Percentiles rank a stretch among this genome's conserved stretches.
Conservation (phyloP, 1,140 invertebrate species). For the Orussus abietinus region DNA sequence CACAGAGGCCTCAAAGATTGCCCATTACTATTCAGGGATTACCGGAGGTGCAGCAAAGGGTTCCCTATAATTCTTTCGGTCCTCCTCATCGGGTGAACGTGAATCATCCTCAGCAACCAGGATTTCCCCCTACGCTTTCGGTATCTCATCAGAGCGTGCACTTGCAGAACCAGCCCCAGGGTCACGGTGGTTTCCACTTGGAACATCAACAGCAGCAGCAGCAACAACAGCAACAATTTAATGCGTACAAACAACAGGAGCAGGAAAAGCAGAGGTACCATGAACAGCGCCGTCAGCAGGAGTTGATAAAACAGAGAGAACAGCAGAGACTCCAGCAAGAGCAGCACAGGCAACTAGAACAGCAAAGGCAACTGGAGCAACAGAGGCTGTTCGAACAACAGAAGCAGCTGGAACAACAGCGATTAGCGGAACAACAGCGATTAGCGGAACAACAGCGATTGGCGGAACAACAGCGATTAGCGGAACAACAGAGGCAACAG, state of each 20-base stretch:
- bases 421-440: constrained; percentile 27
- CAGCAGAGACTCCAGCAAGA: constrained; percentile 36
- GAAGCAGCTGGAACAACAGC: constrained; percentile 20
- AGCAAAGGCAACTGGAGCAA: constrained; percentile 12
- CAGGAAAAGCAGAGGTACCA: constrained; percentile 40
- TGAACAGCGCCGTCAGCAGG: constrained; percentile 38
- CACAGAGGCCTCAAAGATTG: constrained; percentile 31
- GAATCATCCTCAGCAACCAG: constrained; percentile 37
- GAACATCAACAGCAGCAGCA: constrained; percentile 24
- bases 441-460: constrained; percentile 30
- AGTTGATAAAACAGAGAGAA: constrained; percentile 34
- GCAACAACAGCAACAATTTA: constrained; percentile 28
- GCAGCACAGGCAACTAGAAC: constrained; percentile 37
- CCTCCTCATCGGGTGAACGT: constrained; percentile 32
- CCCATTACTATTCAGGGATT: constrained; percentile 46
- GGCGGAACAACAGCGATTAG: constrained; percentile 29
- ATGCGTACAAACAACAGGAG: constrained; percentile 31
- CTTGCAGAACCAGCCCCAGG: constrained; percentile 32
- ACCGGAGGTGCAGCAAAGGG: constrained; percentile 40
- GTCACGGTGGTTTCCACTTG: constrained; percentile 17
- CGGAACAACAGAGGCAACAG: constrained; percentile 28
- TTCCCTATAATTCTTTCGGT: constrained; percentile 35
- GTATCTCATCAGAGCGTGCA: constrained; percentile 38
- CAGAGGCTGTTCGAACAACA: constrained; percentile 15
- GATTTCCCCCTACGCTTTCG: constrained; percentile 30